phyloP scores from a whole-genome alignment of 2,113 vertebrate genomes.

The Mormoops blainvillei region DNA sequence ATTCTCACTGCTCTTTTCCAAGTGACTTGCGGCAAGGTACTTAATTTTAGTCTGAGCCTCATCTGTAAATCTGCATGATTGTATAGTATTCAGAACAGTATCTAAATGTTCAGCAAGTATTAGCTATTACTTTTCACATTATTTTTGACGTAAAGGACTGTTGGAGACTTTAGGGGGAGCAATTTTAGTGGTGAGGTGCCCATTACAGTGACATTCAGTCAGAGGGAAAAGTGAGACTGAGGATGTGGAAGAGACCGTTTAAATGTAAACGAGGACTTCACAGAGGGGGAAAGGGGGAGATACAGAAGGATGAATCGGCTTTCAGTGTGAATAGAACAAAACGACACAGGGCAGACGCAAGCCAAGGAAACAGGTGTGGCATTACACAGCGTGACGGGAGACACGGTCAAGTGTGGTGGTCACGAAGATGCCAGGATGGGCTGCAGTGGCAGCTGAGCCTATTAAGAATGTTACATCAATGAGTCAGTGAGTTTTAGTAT shows the following conservation, averaged over 20 bases:
- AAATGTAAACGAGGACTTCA: not conserved
- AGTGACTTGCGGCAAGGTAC: not conserved
- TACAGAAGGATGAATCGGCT: not conserved
- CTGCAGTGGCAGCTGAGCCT: not conserved
- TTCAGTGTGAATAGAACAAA: not conserved
- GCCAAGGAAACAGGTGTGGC: not conserved
- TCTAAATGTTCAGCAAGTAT: not conserved
- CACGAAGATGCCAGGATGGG: not conserved
- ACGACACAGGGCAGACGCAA: not conserved
- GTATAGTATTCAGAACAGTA: not conserved
- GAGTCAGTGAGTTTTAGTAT: not conserved
- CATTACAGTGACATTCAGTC: not conserved
- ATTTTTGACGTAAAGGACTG: not conserved
- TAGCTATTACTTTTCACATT: not conserved
- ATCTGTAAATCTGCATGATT: not conserved
- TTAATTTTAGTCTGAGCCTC: not conserved
- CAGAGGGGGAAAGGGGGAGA: not conserved
- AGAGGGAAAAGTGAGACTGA: not conserved
- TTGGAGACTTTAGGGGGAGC: not conserved
- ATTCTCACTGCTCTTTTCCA: not conserved
- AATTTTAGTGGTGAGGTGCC: not conserved
- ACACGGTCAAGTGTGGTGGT: accelerated
- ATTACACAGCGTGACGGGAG: accelerated
- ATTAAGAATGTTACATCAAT: not conserved
- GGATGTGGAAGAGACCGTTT: not conserved